Conservation (phyloP, 2,797 vertebrate species). For the Coluber constrictor region DNA sequence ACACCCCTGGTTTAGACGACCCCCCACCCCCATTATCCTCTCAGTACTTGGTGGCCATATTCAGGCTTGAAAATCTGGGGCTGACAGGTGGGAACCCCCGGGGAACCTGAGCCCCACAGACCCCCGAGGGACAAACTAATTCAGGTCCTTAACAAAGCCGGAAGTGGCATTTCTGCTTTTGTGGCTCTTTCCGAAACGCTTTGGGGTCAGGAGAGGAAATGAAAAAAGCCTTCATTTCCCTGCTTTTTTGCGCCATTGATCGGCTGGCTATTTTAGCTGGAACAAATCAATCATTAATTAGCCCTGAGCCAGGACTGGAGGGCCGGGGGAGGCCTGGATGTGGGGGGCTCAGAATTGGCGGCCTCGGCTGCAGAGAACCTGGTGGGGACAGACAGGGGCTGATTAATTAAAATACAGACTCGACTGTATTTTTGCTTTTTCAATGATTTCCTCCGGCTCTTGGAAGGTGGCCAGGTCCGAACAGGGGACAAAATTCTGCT, state of each 20-base stretch:
- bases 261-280: background rate
- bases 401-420: background rate
- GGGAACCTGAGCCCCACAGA: background rate
- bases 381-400: background rate
- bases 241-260: conserved; percentile 9
- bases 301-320: background rate
- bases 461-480: too few species aligned
- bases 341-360: background rate
- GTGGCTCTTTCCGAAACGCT: background rate
- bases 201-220: background rate
- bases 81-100: too few species aligned
- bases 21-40: background rate
- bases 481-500: background rate
- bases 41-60: background rate
- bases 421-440: background rate
- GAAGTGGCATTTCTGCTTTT: background rate
- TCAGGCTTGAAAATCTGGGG: background rate
- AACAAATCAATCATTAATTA: conserved; percentile 35
- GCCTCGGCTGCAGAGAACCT: background rate
- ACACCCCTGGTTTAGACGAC: background rate
- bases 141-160: background rate
- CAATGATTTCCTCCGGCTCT: background rate
- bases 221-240: conserved; percentile 2
- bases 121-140: background rate
- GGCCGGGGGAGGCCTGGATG: background rate